Evolutionary conservation across 2,113 vertebrate species (phyloP), one percentile per base, ranked within the genome.

Genomic region (Oxyura jamaicensis): DNA sequence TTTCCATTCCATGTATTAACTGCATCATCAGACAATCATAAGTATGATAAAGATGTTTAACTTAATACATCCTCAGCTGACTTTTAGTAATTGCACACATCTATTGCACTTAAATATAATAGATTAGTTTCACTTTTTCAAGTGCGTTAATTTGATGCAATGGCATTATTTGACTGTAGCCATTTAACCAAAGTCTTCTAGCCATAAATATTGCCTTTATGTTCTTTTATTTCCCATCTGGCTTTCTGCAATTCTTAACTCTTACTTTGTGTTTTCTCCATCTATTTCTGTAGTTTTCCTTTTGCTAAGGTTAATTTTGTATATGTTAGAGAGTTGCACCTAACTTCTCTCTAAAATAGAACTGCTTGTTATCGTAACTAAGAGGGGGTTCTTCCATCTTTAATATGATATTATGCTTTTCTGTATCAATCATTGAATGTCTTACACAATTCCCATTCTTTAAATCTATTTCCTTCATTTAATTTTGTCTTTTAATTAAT

Each of bases 121-220:
- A 52, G 7, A 8, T 35, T 42, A 73, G 20, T n/a, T 73, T 50
- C 41, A 26, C 15, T 90, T 36, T 60, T 85, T 79, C 36, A 72
- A 52, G 35, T 31, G 31, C 23, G 23, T 74, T 50, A n/a, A 50
- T 69, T 86, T 4, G 2, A 81, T 29, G 62, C 28, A 68, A 65
- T 12, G 44, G 4, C 2, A 7, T 42, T 60, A 78, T 20, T 2
- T 1, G 42, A 73, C 23, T 31, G 23, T 2, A 63, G 1, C 2
- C 25, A 68, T 76, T 83, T n/a, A 86, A 58, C 26, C 7, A 63
- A 83, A 74, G 42, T 2, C 8, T 78, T 36, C 8, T 22, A 59
- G 14, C 17, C 23, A 56, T 26, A 28, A 22, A 36, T 62, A 50
- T 22, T 22, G 48, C 31, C 36, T 41, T 42, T 41, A 29, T 25